Evolutionary conservation across 2,888 invertebrate genomes (phyloP).

Genomic region (Diaperis boleti): DNA sequence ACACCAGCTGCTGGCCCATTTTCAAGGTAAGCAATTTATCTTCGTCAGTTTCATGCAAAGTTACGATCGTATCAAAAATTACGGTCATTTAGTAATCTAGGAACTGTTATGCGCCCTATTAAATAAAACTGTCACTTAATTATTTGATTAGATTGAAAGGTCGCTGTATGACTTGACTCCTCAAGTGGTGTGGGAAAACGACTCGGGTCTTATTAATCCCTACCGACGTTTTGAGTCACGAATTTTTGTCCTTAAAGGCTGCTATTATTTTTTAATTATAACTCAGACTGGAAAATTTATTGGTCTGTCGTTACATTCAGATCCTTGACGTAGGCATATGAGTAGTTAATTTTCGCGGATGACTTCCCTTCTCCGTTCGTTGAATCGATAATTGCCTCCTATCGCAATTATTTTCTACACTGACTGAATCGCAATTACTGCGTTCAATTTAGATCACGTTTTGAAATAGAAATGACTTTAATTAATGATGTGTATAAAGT

Average conservation of each 20-base stretch:
- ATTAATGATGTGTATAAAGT: constrained; percentile 10
- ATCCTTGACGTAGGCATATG: constrained; percentile 36
- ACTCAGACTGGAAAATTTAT: too few relatives aligned
- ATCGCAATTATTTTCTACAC: constrained; percentile 21
- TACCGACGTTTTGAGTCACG: background rate
- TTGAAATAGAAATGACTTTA: constrained; percentile 37
- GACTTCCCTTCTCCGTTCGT: constrained; percentile 34
- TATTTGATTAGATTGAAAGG: constrained; percentile 41
- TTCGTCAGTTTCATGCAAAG: too few relatives aligned
- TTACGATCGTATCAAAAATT: background rate
- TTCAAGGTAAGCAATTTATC: constrained; percentile 53
- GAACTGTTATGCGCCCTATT: constrained; percentile 29
- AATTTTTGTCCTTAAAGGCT: background rate
- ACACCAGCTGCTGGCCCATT: constrained; percentile 51
- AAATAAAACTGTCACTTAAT: constrained; percentile 34
- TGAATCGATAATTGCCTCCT: constrained; percentile 31
- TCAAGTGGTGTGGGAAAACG: constrained; percentile 39
- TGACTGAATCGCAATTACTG: constrained; percentile 20
- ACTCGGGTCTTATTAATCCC: background rate
- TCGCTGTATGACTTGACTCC: constrained; percentile 29
- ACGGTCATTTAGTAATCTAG: constrained; percentile 3
- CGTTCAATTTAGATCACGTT: constrained; percentile 36
- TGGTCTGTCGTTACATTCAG: background rate
- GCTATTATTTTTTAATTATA: too few relatives aligned
- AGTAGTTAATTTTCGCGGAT: constrained; percentile 29